Percentiles rank a stretch among this genome's conserved stretches.
Conservation (phyloP, 1,140 invertebrate species). For the Heliconius melpomene region DNA sequence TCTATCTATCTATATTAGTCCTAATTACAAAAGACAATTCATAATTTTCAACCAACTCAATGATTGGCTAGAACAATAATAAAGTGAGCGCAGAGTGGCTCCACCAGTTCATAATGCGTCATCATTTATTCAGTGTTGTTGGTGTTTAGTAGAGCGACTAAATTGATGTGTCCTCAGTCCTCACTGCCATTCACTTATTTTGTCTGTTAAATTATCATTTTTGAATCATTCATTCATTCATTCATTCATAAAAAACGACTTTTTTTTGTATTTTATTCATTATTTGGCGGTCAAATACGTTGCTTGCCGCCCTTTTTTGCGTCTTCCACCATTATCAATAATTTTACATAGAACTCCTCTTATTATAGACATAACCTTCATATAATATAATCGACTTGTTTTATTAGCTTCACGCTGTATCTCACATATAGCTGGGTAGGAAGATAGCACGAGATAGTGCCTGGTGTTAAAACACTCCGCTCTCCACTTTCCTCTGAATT, state of each 20-base stretch:
- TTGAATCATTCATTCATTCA: not conserved
- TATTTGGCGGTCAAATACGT: not conserved
- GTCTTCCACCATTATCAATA: too few relatives aligned
- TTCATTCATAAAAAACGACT: not conserved
- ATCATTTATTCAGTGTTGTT: constrained; percentile 12
- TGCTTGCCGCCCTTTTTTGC: too few relatives aligned
- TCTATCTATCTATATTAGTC: too few relatives aligned
- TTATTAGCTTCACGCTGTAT: too few relatives aligned
- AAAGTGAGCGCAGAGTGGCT: not conserved
- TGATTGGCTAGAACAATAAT: constrained; percentile 6
- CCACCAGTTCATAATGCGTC: constrained; percentile 4
- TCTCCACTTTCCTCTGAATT: too few relatives aligned
- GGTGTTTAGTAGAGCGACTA: constrained; percentile 2
- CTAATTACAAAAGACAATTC: not conserved
- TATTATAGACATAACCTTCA: too few relatives aligned
- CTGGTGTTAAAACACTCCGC: too few relatives aligned
- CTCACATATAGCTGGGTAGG: too few relatives aligned
- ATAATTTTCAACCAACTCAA: not conserved
- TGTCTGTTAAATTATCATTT: not conserved
- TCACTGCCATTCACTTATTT: constrained; percentile 8
- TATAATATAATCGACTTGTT: too few relatives aligned
- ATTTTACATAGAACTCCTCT: too few relatives aligned
- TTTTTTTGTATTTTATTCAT: not conserved
- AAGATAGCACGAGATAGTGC: too few relatives aligned
- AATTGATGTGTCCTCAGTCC: constrained; percentile 13